These are phyloP conservation scores for Eunapius fragilis DNA, from an alignment of 37 sponge, comb jelly and placozoan genomes.

Conservation along the genomic window DNA sequence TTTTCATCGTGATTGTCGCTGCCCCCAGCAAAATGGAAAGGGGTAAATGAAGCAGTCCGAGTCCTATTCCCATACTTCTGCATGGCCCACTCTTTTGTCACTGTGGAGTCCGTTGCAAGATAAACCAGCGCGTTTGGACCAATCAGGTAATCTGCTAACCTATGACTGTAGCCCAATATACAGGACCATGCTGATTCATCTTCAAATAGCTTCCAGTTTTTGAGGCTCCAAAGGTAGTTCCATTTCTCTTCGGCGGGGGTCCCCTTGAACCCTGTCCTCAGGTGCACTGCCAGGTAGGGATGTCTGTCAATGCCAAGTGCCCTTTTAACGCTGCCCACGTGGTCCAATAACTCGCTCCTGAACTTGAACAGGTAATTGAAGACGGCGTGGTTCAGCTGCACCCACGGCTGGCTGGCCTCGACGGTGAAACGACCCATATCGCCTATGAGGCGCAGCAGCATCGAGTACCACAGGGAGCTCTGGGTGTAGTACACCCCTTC, in stretches of 20 bases:
- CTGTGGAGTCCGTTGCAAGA: neutral
- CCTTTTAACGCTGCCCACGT: neutral
- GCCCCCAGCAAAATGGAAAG: neutral
- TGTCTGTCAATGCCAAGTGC: neutral
- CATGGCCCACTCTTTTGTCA: neutral
- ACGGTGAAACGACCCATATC: neutral
- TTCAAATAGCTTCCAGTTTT: neutral
- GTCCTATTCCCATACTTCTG: neutral
- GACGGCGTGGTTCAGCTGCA: constrained; percentile 8
- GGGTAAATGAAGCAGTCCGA: neutral
- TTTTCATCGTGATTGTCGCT: neutral
- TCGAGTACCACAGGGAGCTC: neutral
- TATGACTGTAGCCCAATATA: neutral
- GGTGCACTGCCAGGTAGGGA: neutral
- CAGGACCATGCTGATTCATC: neutral
- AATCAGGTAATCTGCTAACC: neutral
- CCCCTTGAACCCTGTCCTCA: neutral
- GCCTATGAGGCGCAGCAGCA: neutral
- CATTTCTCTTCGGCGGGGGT: neutral
- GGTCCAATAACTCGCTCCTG: neutral
- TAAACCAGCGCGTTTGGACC: neutral
- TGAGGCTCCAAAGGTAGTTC: neutral
- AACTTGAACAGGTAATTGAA: constrained; percentile 24
- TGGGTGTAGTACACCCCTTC: neutral
- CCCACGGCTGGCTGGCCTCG: constrained; percentile 4